Conservation (phyloP, 2,888 invertebrate species). For the Strigamia transsilvanica region DNA sequence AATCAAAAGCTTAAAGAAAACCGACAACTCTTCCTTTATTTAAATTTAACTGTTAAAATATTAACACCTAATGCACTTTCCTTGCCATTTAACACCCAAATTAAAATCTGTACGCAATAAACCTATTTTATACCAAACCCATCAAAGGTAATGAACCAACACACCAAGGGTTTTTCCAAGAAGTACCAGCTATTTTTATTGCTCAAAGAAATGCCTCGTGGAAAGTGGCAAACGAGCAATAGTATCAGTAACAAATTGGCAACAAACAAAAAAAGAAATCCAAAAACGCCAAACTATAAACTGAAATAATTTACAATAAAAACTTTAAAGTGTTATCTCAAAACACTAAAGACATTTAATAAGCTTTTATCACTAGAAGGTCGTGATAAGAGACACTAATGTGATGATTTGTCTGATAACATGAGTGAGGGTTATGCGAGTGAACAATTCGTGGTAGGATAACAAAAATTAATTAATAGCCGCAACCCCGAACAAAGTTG, state of each 20-base stretch:
- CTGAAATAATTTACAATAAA: background rate
- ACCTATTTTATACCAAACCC: slow-evolving; percentile 16
- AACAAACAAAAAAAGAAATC: background rate
- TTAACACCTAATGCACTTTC: background rate
- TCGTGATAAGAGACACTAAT: slow-evolving; percentile 28
- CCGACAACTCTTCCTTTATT: background rate
- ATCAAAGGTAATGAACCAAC: slow-evolving; percentile 26
- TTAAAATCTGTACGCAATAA: slow-evolving; percentile 30
- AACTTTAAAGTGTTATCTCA: background rate
- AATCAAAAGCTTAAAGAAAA: background rate
- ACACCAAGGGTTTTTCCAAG: slow-evolving; percentile 21
- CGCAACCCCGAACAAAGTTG: background rate
- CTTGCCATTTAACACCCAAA: slow-evolving; percentile 26
- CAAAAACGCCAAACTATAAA: background rate
- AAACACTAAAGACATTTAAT: background rate
- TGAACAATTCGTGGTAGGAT: background rate
- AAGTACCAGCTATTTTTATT: slow-evolving; percentile 15
- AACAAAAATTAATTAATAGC: background rate
- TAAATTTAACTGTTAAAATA: background rate
- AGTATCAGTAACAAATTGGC: slow-evolving; percentile 4
- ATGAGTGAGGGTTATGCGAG: background rate
- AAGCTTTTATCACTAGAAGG: background rate
- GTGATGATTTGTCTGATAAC: background rate
- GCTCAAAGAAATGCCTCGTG: background rate
- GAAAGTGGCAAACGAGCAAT: slow-evolving; percentile 21